Evolutionary conservation across 2,888 invertebrate species (phyloP).

Genomic region (Strigamia crassipes): DNA sequence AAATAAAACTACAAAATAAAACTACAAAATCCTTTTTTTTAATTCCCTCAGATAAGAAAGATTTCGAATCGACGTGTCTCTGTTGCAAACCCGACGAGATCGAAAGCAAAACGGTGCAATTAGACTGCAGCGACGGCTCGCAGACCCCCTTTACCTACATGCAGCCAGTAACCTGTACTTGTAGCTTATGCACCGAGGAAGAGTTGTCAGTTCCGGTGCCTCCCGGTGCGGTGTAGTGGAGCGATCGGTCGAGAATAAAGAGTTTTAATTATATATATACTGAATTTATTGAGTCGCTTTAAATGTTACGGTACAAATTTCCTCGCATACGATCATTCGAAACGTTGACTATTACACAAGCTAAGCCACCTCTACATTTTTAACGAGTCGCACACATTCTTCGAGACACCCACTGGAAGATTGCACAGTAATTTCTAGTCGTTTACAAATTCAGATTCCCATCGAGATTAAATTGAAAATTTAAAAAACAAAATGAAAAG

Average conservation of each 20-base stretch:
- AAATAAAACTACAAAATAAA: constrained; percentile 10
- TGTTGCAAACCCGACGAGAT: constrained; percentile 47
- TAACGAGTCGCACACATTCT: background rate
- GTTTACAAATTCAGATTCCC: background rate
- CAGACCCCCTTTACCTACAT: constrained; percentile 45
- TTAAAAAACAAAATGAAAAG: too few species aligned
- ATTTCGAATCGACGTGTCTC: constrained; percentile 47
- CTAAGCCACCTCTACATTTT: background rate
- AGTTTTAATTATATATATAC: background rate
- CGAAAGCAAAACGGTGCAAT: constrained; percentile 43
- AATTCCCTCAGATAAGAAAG: constrained; percentile 36
- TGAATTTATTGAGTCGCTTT: background rate
- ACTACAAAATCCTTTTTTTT: background rate
- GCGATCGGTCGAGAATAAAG: background rate
- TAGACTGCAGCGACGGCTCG: constrained; percentile 48
- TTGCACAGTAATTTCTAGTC: background rate
- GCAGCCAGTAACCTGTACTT: constrained; percentile 45
- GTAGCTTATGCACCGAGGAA: background rate
- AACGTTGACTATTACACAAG: background rate
- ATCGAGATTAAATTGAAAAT: background rate
- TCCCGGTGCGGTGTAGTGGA: background rate
- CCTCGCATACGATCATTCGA: background rate
- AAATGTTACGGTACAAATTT: background rate
- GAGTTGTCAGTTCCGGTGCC: background rate
- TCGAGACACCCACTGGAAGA: background rate